Evolutionary conservation across 2,797 vertebrate genomes (phyloP), one percentile per base, ranked within the genome.

Genomic region (Microctenopoma steveboyesi): DNA sequence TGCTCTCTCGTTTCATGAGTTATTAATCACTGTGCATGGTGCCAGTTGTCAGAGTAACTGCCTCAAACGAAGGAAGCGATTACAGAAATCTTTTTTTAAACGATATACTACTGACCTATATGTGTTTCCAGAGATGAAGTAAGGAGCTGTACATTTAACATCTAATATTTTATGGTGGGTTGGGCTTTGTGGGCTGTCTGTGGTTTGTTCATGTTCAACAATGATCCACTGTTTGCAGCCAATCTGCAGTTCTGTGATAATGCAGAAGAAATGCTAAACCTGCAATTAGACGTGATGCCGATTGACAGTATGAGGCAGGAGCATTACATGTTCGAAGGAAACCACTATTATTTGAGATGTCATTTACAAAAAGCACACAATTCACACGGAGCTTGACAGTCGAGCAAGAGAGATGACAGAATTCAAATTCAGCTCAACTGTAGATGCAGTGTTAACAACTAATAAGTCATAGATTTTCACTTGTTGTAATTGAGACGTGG

Each of bases 191-290:
- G 10, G 53, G 53, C 62, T 63, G 55, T 65, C 69, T 78, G 43
- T 28, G 39, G 37, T 53, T 62, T 16, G 45, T 69, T 78, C 55
- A 45, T 58, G 76, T 82, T 82, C 54, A 86, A 90, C 87, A 88
- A 76, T 83, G 82, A 83, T 79, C 76, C 43, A 76, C 70, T 86
- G 85, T 87, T 87, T 78, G 72, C 49, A 35, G 72, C 79, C 63
- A 84, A 64, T 74, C 73, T 62, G 66, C 60, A 51, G 76, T 74
- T 75, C 58, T 25, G 9, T 1, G 42, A 68, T 83, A 82, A 87
- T 58, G 72, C 80, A 76, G 80, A 39, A 64, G 85, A 80, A 89
- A 81, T 37, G 54, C 73, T 79, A 86, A 77, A 91, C 90, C 88
- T 89, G 81, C 72, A 90, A 86, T 88, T 91, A 89, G 74, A 74